Evolutionary conservation across 2,888 invertebrate genomes (phyloP), one percentile per base, ranked within the genome.

Genomic region (Alitta virens): DNA sequence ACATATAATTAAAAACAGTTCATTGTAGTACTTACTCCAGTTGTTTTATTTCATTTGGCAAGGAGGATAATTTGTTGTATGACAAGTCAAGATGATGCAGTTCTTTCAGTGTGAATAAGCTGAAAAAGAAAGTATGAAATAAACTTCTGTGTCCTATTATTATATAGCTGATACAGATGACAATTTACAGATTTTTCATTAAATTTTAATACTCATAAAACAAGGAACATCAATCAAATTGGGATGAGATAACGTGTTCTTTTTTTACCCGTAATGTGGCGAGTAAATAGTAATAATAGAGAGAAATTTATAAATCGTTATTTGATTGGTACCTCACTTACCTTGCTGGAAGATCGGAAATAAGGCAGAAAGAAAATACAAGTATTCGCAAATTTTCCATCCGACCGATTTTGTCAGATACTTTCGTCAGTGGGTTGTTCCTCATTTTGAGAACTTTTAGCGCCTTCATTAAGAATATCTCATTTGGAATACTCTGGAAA

Each of bases 321-420:
- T n/a, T n/a, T n/a, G n/a, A n/a, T n/a, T n/a, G n/a, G n/a, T n/a
- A n/a, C 18, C 14, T 51, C 23, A 2, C 71, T 65, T 68, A 80
- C 80, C 74, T 69, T 3, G 71, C 58, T 9, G 81, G 81, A 1
- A 81, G 64, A 12, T 73, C 69, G 25, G 75, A 70, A 12, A 81
- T 63, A 27, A 79, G 72, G 68, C 79, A 80, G 68, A 79, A 80
- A 3, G 78, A 77, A 5, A 75, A 70, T 1, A 76, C 74, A 9
- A 81, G 67, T 1, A 75, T 72, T 24, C 72, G 60, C 14, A 81
- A 71, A 55, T 76, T 74, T 46, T 68, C 66, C 49, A 81, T 70
- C 5, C 69, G 65, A 42, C 70, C 66, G 14, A 81, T 78, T 38
- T 78, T 76, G 18, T 69, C 63, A 7, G 80, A 76, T 2, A 81